Conservation (phyloP, 1,140 invertebrate species). For the Aphelinus certus region DNA sequence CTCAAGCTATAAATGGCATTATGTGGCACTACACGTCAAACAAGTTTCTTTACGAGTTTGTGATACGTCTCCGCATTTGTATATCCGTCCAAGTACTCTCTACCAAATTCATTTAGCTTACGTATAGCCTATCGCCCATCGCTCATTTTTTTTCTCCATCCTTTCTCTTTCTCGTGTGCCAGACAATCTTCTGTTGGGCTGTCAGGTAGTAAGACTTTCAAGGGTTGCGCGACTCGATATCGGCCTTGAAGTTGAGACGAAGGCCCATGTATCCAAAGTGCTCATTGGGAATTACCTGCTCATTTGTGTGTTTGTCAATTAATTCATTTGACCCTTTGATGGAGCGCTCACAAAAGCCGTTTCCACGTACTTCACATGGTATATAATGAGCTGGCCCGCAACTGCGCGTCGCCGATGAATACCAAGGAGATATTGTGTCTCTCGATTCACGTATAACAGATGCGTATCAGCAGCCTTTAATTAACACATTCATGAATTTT, state of each 20-base stretch:
- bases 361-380: constrained; percentile 7
- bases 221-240: constrained; percentile 28
- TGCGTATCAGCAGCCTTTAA: constrained; percentile 31
- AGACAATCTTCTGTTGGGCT: constrained; percentile 31
- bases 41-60: no score
- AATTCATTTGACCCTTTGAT: constrained; percentile 22
- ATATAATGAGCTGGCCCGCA: constrained; percentile 20
- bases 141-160: constrained; percentile 19
- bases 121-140: constrained; percentile 19
- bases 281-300: constrained; percentile 40
- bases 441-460: constrained; percentile 19
- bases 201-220: constrained; percentile 37
- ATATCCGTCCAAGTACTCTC: no score
- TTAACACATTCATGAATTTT: constrained; percentile 22
- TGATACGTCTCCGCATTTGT: no score
- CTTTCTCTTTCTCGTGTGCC: not conserved
- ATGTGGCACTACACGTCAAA: no score
- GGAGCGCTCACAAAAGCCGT: not conserved
- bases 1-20: no score
- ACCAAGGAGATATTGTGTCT: constrained; percentile 1
- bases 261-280: constrained; percentile 4
- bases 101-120: no score
- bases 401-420: constrained; percentile 15
- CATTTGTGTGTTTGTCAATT: constrained; percentile 39
- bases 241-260: constrained; percentile 23